Base-by-base conservation (phyloP, 35 echinoderm and acorn worm species). In the Nesometra sesokonis region DNA sequence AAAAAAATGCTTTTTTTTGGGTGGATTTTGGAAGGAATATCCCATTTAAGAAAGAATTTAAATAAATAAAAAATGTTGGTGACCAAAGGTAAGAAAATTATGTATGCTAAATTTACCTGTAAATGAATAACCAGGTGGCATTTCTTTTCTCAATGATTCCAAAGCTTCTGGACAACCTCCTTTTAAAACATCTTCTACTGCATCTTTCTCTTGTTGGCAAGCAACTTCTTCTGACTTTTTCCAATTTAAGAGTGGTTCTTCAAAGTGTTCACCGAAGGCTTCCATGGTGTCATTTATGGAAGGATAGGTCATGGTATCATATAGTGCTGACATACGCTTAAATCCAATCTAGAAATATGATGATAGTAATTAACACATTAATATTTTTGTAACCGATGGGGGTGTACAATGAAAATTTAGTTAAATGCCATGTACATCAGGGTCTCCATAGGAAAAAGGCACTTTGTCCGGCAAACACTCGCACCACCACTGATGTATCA, bases 71-170 rank as follows among this genome's bases (percentile, higher is more conserved):
- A 43, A 43, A 43, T 4, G 38, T 43, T 43, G 15, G 38, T 43
- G 15, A 15, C 15, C 38, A 43, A 4, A 43, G 15, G 4, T 7
- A 43, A 43, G 5, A 7, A 7, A 43, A 43, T 15, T 43, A 43
- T 43, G 5, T 15, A 43, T 43, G 38, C 38, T 43, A 15, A 43
- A 43, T 19, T 67, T 67, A 67, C 79, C 79, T 80, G 79, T 80
- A 80, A 80, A 80, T 33, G 79, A 80, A 80, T 80, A 80, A 80
- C 79, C 79, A 15, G 79, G 79, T 33, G 32, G 32, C 32, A 80
- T 33, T 36, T 33, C 27, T n/a, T 36, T 11, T 31, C 13, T 36
- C 0, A 32, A 33, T 0, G 9, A 5, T 36, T 80, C 35, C 31
- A 32, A 3, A 36, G 32, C 7, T 7, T 11, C 0, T 5, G 5